Base-by-base conservation (phyloP, 2,888 invertebrate genomes). In the Mythimna vitellina region DNA sequence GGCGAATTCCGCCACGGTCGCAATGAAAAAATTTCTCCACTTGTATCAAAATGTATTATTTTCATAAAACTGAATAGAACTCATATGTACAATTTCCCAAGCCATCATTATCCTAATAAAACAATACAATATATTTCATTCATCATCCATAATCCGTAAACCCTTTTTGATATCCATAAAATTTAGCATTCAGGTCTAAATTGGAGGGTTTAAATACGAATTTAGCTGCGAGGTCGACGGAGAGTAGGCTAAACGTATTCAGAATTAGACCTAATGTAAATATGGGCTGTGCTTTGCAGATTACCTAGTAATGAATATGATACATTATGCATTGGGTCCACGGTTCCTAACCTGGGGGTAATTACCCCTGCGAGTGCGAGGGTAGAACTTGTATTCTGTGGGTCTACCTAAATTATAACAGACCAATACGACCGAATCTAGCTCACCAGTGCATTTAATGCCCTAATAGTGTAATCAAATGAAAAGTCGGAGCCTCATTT, bases 171-270 rank as follows among this genome's bases (percentile, higher is more conserved):
- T 72, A 67, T 69, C 73, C 63, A 80, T 74, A 78, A 76, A 82
- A 84, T 82, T 83, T 80, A 74, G 71, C 68, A 83, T 82, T 74
- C 70, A 69, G 69, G 63, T 76, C 78, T 70, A 65, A 77, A 75
- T 73, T 78, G 72, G 61, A 73, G 77, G 74, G 56, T 69, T 66
- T 71, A 80, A 76, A 81, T 73, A 65, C 70, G 71, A 75, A 81
- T 85, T 85, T 81, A 76, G 68, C 61, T 69, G 67, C 76, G 70
- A 80, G 77, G 81, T 73, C 73, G 70, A 63, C 38, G 58, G 78
- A 73, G 70, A 77, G 61, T 67, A 62, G 84, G 84, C 78, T 84
- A 87, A 88, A 81, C 75, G 78, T 81, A 87, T 87, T 87, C 87
- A 76, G 76, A 81, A 79, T 83, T 74, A 82, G 71, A 75, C 67